Conservation (phyloP, 2,888 invertebrate species). For the Dicyrtoma fusca region DNA sequence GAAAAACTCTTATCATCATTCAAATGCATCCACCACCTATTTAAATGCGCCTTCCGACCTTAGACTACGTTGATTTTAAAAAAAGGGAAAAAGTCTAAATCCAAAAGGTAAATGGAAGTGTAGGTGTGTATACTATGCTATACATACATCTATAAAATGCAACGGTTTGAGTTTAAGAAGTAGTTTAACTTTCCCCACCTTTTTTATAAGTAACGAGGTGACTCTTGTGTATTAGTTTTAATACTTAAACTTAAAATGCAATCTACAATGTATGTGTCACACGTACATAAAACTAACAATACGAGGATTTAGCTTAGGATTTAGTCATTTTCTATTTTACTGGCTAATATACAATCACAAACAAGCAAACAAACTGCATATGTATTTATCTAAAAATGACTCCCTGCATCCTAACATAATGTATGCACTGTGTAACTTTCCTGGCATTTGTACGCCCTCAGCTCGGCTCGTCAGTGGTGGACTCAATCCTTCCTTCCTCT, state of each 20-base stretch:
- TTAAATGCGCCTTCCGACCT: too few species aligned
- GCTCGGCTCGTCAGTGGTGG: too few species aligned
- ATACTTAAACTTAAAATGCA: background rate
- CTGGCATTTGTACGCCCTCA: too few species aligned
- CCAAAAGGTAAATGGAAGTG: too few species aligned
- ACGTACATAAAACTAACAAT: slow-evolving; percentile 11
- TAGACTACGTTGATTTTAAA: too few species aligned
- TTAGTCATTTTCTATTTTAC: background rate
- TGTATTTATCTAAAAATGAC: too few species aligned
- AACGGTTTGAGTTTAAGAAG: too few species aligned
- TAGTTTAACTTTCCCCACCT: slow-evolving; percentile 29
- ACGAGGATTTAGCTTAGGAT: slow-evolving; percentile 19
- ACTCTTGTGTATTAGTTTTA: background rate
- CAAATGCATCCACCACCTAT: background rate
- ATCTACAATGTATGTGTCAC: slow-evolving; percentile 3
- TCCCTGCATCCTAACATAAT: too few species aligned
- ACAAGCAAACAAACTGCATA: background rate
- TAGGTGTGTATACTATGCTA: too few species aligned
- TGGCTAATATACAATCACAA: background rate
- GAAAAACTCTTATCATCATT: background rate
- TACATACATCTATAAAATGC: background rate
- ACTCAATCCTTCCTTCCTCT: too few species aligned
- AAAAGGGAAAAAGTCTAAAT: too few species aligned
- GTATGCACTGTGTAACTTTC: too few species aligned
- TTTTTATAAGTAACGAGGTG: slow-evolving; percentile 15